Conservation (phyloP, 35 echinoderm and acorn worm species). For the Anneissia japonica region DNA sequence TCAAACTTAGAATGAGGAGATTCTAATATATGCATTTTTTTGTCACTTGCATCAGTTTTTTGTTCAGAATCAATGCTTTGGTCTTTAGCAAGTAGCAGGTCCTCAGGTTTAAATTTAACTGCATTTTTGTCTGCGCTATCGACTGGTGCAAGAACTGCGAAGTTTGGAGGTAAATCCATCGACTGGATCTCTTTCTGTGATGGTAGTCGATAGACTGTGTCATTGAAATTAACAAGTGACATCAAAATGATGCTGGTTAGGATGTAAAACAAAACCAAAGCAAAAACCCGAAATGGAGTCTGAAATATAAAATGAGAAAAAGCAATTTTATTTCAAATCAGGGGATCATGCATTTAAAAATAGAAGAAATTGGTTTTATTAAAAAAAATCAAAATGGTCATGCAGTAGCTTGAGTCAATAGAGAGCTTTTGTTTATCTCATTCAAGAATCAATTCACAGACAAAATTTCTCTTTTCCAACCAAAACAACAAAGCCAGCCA, state of each 20-base stretch:
- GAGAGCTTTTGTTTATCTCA: no score
- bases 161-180: not conserved
- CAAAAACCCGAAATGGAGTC: not conserved
- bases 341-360: no score
- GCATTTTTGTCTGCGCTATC: not conserved
- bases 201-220: not conserved
- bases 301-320: not conserved
- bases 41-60: not conserved
- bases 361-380: no score
- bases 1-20: not conserved
- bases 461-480: no score
- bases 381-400: no score
- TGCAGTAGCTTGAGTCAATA: no score
- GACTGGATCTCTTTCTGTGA: not conserved
- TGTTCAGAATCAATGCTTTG: not conserved
- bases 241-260: not conserved
- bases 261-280: not conserved
- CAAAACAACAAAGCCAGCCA: no score
- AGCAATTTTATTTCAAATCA: no score
- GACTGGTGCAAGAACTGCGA: not conserved
- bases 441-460: no score
- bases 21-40: not conserved
- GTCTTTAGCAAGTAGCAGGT: not conserved
- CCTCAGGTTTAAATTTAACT: not conserved
- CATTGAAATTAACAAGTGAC: not conserved